phyloP scores from a whole-genome alignment of 2,113 vertebrate genomes.

The Callipepla squamata region DNA sequence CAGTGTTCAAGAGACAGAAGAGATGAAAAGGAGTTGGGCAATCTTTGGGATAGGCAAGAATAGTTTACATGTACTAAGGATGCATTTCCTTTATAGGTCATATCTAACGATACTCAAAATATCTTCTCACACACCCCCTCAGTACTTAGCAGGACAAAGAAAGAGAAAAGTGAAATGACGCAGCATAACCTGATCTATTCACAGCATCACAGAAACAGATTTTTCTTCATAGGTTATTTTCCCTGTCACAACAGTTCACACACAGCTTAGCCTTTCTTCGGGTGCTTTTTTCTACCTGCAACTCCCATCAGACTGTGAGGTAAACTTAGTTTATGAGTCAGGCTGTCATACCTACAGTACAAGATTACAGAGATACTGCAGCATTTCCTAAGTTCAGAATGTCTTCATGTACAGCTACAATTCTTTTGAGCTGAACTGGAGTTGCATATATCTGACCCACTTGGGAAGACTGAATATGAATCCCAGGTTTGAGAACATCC shows the following conservation, averaged over 20 bases:
- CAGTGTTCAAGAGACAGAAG: not conserved
- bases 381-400: conserved; percentile 24
- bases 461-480: not conserved
- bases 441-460: not conserved
- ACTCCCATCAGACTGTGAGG: not conserved
- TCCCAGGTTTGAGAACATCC: not conserved
- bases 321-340: conserved; percentile 21
- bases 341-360: not conserved
- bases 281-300: not conserved
- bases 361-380: not conserved
- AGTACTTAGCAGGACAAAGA: not conserved
- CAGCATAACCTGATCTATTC: not conserved
- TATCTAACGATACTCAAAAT: conserved; percentile 36
- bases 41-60: not conserved
- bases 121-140: not conserved
- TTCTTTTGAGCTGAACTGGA: not conserved
- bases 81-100: not conserved
- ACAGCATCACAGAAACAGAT: not conserved
- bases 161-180: not conserved
- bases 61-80: not conserved
- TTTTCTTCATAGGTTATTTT: not conserved
- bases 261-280: not conserved
- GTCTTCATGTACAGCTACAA: not conserved
- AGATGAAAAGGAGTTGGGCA: conserved; percentile 41
- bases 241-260: not conserved